A percentile compares a stretch with the other conserved stretches of the same genome.
Evolutionary conservation across 2,113 vertebrate genomes (phyloP).

Genomic region (Hyaena hyaena): DNA sequence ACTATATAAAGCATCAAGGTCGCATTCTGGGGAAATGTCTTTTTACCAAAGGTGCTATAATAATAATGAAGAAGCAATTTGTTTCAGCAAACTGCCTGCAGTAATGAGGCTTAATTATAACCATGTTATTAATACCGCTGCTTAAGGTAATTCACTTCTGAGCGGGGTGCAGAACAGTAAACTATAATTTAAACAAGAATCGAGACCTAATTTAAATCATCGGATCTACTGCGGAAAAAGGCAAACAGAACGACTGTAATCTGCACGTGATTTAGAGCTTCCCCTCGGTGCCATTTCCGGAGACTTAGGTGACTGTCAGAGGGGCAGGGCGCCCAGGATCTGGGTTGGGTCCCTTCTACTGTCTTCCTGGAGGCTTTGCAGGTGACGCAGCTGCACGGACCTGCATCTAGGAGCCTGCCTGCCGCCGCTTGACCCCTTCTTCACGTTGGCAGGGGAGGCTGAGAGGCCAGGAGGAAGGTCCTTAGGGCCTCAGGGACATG

Average conservation of each 20-base stretch:
- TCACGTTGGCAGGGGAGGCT: not conserved
- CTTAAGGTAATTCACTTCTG: slow-evolving; percentile 92
- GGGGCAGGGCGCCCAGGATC: not conserved
- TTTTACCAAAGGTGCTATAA: slow-evolving; percentile 93
- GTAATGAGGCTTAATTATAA: slow-evolving; percentile 93
- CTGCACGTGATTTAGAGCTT: slow-evolving; percentile 54
- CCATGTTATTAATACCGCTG: slow-evolving; percentile 92
- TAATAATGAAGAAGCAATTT: slow-evolving; percentile 93
- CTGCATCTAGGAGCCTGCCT: not conserved
- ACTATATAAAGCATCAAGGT: slow-evolving; percentile 92
- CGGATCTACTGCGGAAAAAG: slow-evolving; percentile 85
- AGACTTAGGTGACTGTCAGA: not conserved
- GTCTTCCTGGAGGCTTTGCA: not conserved
- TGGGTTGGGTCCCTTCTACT: not conserved
- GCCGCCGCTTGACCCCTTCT: not conserved
- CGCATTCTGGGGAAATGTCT: slow-evolving; percentile 91
- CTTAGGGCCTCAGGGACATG: not conserved
- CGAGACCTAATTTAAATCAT: slow-evolving; percentile 90
- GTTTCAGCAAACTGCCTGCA: slow-evolving; percentile 93
- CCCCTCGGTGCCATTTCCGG: slow-evolving; percentile 29
- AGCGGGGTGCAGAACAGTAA: slow-evolving; percentile 91
- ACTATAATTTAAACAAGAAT: slow-evolving; percentile 93
- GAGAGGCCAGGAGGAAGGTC: not conserved
- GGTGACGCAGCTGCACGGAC: not conserved
- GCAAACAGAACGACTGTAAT: slow-evolving; percentile 82